Evolutionary conservation across 2,888 invertebrate species (phyloP), one percentile per base, ranked within the genome.

Genomic region (Acleris cristana): DNA sequence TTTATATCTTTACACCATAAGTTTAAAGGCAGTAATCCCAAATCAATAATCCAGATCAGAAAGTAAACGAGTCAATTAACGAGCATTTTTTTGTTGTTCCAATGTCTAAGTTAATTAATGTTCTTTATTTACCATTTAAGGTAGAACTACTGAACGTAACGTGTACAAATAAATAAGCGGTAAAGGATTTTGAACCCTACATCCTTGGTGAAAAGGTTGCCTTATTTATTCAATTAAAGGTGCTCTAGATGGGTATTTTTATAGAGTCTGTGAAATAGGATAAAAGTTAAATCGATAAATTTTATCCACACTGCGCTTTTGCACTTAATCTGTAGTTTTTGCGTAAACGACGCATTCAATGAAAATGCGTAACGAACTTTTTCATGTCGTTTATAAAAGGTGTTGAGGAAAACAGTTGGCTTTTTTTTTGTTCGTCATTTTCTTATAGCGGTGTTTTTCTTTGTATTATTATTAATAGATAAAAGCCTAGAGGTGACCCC

Each of bases 91-190:
- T 62, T 61, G 51, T 61, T 51, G 45, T 54, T 62, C 16, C 45
- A 30, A 18, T 53, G 53, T 21, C 51, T 65, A 56, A 70, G 65
- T 73, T 81, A 79, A 81, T 81, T 77, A 81, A 79, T 72, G 72
- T 58, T 53, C 76, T 75, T 67, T 78, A 76, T 78, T 76, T 70
- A 71, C 74, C 77, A 64, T 74, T 70, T 69, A 76, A 71, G 76
- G 81, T 64, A 45, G 18, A 56, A 18, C 58, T 60, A 71, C 70
- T 56, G 61, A 57, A 69, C 72, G 72, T 72, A 76, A 72, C 73
- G 30, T 64, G 26, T 21, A 66, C 55, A 61, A 62, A 62, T 34
- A 34, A 58, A 63, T 49, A 63, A 18, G 40, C 10, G 34, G 19
- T 30, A 26, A 54, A 30, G 53, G 5, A 67, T 6, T 58, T 16